These are phyloP conservation scores for Cheilosia impressa DNA, from an alignment of 2,888 invertebrate species.

Conservation along the genomic window DNA sequence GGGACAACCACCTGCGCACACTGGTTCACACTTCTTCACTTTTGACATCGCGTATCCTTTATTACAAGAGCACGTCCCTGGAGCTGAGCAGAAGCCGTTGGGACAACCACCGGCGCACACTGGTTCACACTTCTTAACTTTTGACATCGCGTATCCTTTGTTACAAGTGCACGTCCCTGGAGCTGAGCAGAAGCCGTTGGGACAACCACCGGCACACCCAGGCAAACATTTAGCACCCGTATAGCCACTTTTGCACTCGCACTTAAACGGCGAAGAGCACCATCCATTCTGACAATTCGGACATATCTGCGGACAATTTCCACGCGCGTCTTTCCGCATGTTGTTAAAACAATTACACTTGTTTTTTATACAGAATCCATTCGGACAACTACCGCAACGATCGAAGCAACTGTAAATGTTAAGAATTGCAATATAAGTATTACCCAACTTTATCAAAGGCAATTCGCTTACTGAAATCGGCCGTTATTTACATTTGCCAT, in stretches of 20 bases:
- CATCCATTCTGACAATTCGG: constrained; percentile 32
- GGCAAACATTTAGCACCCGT: background rate
- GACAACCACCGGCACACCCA: background rate
- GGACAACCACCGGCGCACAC: constrained; percentile 78
- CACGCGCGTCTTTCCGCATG: background rate
- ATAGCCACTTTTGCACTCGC: background rate
- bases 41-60: constrained; percentile 84
- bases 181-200: constrained; percentile 78
- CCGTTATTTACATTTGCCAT: no score
- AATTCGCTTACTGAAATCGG: no score
- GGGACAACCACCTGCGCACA: constrained; percentile 78
- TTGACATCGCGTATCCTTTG: constrained; percentile 77
- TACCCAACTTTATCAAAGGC: no score
- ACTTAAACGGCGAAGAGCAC: constrained; percentile 19
- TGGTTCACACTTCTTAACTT: constrained; percentile 83
- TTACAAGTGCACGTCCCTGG: constrained; percentile 79
- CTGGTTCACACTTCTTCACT: constrained; percentile 78
- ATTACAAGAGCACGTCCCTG: constrained; percentile 87
- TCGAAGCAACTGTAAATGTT: constrained; percentile 16
- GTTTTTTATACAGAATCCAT: constrained; percentile 2
- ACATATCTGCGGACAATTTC: constrained; percentile 10
- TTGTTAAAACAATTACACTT: background rate
- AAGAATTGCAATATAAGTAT: no score
- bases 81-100: constrained; percentile 85
- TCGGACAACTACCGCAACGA: background rate